Percentiles rank a stretch among this genome's conserved stretches.
Conservation (phyloP, 2,888 invertebrate genomes). For the Tenthredo notha region DNA sequence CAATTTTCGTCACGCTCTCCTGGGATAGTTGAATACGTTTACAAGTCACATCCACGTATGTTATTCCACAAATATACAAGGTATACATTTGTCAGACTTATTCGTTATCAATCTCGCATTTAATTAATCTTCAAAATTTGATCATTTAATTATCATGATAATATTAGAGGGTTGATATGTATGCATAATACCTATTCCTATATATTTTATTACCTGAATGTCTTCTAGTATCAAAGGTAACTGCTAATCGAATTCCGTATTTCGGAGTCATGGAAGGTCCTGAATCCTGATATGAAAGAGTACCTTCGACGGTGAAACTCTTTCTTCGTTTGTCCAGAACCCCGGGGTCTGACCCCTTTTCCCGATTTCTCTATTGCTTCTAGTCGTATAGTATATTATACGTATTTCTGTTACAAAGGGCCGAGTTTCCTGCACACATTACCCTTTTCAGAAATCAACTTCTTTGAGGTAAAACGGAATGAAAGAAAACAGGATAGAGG, state of each 20-base stretch:
- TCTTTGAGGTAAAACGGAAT: background rate
- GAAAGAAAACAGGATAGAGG: background rate
- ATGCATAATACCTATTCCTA: too few species aligned
- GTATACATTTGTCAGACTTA: background rate
- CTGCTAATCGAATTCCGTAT: background rate
- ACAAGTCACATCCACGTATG: background rate
- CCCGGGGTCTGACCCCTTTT: background rate
- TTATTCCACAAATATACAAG: background rate
- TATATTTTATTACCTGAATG: background rate
- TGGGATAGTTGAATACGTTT: background rate
- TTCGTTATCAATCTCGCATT: background rate
- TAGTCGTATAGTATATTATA: background rate
- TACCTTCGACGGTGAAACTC: background rate
- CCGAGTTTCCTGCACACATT: background rate
- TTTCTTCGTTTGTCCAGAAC: constrained; percentile 12
- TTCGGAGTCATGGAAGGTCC: background rate
- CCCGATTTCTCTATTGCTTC: background rate
- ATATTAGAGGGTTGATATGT: background rate
- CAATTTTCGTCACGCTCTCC: background rate
- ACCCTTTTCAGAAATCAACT: background rate
- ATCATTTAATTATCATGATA: background rate
- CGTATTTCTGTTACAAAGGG: background rate
- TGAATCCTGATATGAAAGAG: background rate
- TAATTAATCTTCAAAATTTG: background rate
- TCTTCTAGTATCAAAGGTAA: background rate